These are phyloP conservation scores for Heliornis fulica DNA, from an alignment of 2,113 vertebrate species.

Conservation along the genomic window DNA sequence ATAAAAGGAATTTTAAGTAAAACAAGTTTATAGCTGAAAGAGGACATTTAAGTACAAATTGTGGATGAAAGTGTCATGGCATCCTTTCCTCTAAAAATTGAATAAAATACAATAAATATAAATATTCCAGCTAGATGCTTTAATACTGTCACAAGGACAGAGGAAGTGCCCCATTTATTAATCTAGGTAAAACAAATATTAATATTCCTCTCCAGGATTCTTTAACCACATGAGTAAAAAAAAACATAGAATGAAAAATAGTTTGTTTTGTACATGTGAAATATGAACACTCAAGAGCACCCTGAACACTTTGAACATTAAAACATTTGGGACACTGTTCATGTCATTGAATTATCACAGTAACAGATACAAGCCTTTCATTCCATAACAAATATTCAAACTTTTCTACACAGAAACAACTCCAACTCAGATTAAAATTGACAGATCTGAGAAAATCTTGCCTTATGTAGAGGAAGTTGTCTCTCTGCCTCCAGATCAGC, in stretches of 20 bases:
- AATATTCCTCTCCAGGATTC: not conserved
- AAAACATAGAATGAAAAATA: not conserved
- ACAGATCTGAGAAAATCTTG: not conserved
- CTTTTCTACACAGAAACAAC: not conserved
- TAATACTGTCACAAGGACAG: not conserved
- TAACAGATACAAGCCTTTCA: not conserved
- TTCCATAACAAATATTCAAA: not conserved
- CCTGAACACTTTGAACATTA: not conserved
- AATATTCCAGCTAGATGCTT: not conserved
- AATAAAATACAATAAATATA: not conserved
- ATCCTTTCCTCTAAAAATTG: not conserved
- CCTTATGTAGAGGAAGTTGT: not conserved
- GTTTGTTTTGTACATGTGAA: not conserved
- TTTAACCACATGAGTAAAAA: not conserved
- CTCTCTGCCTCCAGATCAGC: not conserved
- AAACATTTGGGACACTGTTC: not conserved
- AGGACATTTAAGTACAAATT: not conserved
- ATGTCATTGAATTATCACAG: not conserved
- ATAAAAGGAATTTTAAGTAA: not conserved
- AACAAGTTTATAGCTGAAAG: not conserved
- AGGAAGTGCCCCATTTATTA: not conserved
- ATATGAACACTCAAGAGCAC: not conserved
- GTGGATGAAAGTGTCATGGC: not conserved
- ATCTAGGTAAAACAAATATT: not conserved
- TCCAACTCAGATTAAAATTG: not conserved